These are phyloP conservation scores for Tetramorium alpestre DNA, from an alignment of 1,140 invertebrate species.

Conservation along the genomic window DNA sequence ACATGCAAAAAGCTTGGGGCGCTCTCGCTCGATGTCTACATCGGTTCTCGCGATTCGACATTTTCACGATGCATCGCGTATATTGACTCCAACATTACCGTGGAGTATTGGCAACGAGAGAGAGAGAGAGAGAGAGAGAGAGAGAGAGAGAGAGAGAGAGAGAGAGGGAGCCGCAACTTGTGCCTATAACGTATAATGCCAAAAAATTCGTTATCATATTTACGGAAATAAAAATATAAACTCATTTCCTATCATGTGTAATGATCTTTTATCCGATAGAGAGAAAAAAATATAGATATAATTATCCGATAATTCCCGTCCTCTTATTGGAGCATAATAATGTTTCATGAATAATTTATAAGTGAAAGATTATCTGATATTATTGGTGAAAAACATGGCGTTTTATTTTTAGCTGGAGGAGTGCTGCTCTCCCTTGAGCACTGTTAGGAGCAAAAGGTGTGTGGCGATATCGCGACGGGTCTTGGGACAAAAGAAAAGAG, in stretches of 20 bases:
- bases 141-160: background rate
- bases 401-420: too few species aligned
- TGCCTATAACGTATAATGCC: background rate
- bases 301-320: background rate
- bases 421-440: too few species aligned
- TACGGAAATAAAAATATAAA: background rate
- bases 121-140: background rate
- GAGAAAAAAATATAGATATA: background rate
- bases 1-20: conserved; percentile 58
- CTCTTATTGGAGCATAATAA: background rate
- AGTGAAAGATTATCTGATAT: background rate
- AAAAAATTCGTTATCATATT: background rate
- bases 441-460: too few species aligned
- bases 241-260: background rate
- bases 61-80: conserved; percentile 56
- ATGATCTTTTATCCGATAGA: background rate
- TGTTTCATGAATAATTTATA: background rate
- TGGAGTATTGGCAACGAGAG: conserved; percentile 10
- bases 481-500: too few species aligned
- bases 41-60: conserved; percentile 51
- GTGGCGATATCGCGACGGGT: too few species aligned
- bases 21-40: conserved; percentile 54
- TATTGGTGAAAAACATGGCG: too few species aligned
- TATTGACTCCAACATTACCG: conserved; percentile 48
- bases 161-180: background rate